A percentile compares a stretch with the other conserved stretches of the same genome.
Conservation (phyloP, 1,140 invertebrate genomes). For the Chrysoperla carnea region DNA sequence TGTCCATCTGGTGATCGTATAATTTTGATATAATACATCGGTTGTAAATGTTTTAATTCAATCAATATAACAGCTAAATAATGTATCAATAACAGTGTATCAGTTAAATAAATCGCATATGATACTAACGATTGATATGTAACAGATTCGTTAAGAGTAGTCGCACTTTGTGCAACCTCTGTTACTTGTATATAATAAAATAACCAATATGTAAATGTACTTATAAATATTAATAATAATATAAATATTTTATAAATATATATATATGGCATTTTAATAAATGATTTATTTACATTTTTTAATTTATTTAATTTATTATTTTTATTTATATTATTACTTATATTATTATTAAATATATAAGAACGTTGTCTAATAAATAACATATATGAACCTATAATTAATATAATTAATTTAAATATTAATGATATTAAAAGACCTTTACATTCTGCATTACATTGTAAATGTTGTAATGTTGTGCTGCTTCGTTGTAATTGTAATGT, state of each 20-base stretch:
- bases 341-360: too few species aligned
- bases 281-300: slow-evolving; percentile 12
- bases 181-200: slow-evolving; percentile 89
- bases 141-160: slow-evolving; percentile 54
- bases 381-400: slow-evolving; percentile 89
- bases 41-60: slow-evolving; percentile 79
- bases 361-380: slow-evolving; percentile 47
- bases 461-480: slow-evolving; percentile 22
- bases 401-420: slow-evolving; percentile 77
- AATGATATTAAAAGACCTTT: slow-evolving; percentile 76
- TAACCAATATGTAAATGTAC: slow-evolving; percentile 92
- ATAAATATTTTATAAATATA: slow-evolving; percentile 81
- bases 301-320: too few species aligned
- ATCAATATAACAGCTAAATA: slow-evolving; percentile 85
- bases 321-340: slow-evolving; percentile 7
- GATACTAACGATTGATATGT: slow-evolving; percentile 73
- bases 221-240: slow-evolving; percentile 73
- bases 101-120: slow-evolving; percentile 78
- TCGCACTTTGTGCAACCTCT: slow-evolving; percentile 57
- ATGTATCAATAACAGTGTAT: slow-evolving; percentile 88
- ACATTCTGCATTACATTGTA: slow-evolving; percentile 63
- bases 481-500: slow-evolving; percentile 35
- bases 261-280: slow-evolving; percentile 82
- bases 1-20: slow-evolving; percentile 89
- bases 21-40: slow-evolving; percentile 78